Evolutionary conservation across 2,113 vertebrate genomes (phyloP).

Genomic region (Ceratotherium simum): DNA sequence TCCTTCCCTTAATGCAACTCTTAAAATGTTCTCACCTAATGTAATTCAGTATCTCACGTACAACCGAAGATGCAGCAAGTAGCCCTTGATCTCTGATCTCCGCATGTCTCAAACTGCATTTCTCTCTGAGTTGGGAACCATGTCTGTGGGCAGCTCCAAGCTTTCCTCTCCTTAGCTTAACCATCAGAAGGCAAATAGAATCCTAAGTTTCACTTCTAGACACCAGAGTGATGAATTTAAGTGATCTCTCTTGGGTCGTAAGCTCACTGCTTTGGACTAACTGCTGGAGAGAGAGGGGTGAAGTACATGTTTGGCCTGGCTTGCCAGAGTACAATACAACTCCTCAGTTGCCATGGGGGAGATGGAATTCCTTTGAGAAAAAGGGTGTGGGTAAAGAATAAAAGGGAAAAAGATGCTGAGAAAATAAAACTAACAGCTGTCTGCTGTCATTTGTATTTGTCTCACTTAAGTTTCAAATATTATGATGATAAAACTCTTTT

Average conservation of each 20-base stretch:
- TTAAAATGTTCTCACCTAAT: neutral
- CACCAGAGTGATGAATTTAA: too few relatives aligned
- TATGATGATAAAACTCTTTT: neutral
- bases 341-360: too few relatives aligned
- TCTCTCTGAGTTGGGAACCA: neutral
- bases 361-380: neutral
- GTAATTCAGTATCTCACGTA: neutral
- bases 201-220: neutral
- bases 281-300: neutral
- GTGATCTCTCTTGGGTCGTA: neutral
- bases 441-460: neutral
- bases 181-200: neutral
- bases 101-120: neutral
- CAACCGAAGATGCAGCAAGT: too few relatives aligned
- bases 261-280: neutral
- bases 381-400: neutral
- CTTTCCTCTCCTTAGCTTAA: neutral
- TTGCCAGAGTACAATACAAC: neutral
- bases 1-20: neutral
- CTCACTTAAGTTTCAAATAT: neutral
- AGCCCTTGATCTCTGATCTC: neutral
- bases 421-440: neutral
- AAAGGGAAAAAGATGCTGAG: neutral
- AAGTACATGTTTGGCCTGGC: neutral
- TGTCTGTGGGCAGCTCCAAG: neutral